These are phyloP conservation scores for Ophion slaviceki DNA, from an alignment of 2,888 invertebrate species.

Conservation along the genomic window DNA sequence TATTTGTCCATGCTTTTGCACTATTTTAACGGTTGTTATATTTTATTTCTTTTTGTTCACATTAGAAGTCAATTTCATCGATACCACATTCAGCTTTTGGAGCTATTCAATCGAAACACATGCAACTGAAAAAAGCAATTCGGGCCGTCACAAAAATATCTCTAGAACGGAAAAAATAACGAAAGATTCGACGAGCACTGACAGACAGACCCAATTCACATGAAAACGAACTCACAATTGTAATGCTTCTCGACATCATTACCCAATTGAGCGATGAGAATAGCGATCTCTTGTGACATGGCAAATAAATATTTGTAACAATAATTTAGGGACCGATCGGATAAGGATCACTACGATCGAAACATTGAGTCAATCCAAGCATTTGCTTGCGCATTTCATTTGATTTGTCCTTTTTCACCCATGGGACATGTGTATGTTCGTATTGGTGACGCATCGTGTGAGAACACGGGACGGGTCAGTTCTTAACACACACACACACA, in stretches of 20 bases:
- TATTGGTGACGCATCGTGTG: conserved; percentile 23
- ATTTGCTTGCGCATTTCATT: conserved; percentile 35
- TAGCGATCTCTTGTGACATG: conserved; percentile 4
- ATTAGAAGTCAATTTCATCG: conserved; percentile 59
- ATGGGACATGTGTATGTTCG: conserved; percentile 22
- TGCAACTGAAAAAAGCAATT: conserved; percentile 27
- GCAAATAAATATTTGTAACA: conserved; percentile 5
- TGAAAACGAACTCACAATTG: conserved; percentile 29
- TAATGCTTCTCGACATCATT: conserved; percentile 11
- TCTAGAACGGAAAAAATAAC: neutral
- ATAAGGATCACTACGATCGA: conserved; percentile 14
- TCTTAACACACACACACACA: conserved; percentile 15
- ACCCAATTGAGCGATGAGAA: conserved; percentile 25
- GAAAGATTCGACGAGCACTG: conserved; percentile 31
- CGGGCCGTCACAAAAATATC: neutral
- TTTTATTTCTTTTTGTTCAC: conserved; percentile 23
- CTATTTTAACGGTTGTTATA: conserved; percentile 54
- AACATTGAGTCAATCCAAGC: conserved; percentile 5
- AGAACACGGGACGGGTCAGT: conserved; percentile 45
- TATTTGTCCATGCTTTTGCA: conserved; percentile 58
- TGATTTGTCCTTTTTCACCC: conserved; percentile 6
- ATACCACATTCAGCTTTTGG: conserved; percentile 56
- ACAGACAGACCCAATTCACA: conserved; percentile 46
- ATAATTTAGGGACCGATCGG: conserved; percentile 27
- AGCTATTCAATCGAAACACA: conserved; percentile 33